These are phyloP conservation scores for Sebastes itinus DNA, from an alignment of 2,797 vertebrate genomes.

Conservation along the genomic window DNA sequence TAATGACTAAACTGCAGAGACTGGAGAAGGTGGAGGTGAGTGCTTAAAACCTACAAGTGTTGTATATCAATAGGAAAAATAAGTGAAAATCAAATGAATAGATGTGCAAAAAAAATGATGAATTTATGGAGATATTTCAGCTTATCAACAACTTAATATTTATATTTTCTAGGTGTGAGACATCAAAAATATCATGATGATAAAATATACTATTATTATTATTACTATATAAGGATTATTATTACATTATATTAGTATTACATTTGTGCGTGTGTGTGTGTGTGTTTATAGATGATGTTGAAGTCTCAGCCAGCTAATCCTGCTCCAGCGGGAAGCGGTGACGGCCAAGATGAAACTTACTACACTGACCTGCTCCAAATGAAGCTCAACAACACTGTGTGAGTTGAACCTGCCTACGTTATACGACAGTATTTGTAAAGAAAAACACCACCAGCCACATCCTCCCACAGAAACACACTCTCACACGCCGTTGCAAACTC, in stretches of 20 bases:
- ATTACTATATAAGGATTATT: background rate
- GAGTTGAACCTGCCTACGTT: slow-evolving; percentile 23
- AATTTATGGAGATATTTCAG: background rate
- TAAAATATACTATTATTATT: background rate
- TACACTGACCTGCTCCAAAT: slow-evolving; percentile 93
- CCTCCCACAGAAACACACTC: background rate
- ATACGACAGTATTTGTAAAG: no score
- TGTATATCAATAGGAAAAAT: background rate
- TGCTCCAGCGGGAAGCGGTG: slow-evolving; percentile 42
- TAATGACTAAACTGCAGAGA: slow-evolving; percentile 88
- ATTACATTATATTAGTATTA: background rate
- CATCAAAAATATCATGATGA: background rate
- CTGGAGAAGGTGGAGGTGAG: slow-evolving; percentile 91
- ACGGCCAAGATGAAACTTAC: slow-evolving; percentile 82
- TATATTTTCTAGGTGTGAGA: background rate
- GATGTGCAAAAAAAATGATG: background rate
- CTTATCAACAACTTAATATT: background rate
- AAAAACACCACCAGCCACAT: no score
- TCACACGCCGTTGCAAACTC: background rate
- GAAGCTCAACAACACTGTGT: slow-evolving; percentile 90
- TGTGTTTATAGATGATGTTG: slow-evolving; percentile 55
- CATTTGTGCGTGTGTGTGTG: background rate
- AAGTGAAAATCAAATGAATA: background rate
- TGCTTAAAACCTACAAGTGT: background rate
- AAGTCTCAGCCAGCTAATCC: slow-evolving; percentile 64